A percentile compares a stretch with the other conserved stretches of the same genome.
Conservation (phyloP, 2,797 vertebrate genomes). For the Aeoliscus strigatus region DNA sequence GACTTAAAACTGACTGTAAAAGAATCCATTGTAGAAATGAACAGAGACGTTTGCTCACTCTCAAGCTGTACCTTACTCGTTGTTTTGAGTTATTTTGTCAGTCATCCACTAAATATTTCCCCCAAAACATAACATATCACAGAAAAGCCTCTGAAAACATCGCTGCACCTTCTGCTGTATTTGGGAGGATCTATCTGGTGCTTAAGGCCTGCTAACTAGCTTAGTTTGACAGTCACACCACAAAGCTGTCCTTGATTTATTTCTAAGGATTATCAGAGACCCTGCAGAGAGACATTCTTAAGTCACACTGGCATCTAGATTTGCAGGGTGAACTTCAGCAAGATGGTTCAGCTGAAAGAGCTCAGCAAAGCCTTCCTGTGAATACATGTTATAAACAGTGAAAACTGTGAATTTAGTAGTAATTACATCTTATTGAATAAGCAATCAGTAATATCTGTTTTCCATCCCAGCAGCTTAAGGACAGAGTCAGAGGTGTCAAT, state of each 20-base stretch:
- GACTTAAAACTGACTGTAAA: conserved; percentile 16
- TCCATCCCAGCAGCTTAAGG: no score
- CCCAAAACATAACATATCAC: no score
- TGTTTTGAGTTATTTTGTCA: no score
- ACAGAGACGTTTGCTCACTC: conserved; percentile 1
- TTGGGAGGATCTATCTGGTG: no score
- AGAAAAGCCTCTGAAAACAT: no score
- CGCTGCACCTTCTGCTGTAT: no score
- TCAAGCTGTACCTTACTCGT: background rate
- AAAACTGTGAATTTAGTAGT: conserved; percentile 15
- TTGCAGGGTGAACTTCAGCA: conserved; percentile 9
- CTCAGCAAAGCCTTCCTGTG: conserved; percentile 3
- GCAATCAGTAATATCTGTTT: no score
- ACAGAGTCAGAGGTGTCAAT: no score
- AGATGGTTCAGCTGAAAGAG: conserved; percentile 6
- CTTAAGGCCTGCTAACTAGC: background rate
- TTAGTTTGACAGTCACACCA: conserved; percentile 2
- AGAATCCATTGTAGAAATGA: conserved; percentile 13
- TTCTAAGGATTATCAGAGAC: background rate
- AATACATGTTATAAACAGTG: conserved; percentile 22
- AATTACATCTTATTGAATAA: conserved; percentile 12
- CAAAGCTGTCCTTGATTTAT: background rate
- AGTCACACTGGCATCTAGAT: background rate
- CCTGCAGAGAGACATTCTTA: background rate
- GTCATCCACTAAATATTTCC: no score